These are phyloP conservation scores for Spatula versicolor DNA, from an alignment of 2,797 vertebrate species.

Conservation along the genomic window DNA sequence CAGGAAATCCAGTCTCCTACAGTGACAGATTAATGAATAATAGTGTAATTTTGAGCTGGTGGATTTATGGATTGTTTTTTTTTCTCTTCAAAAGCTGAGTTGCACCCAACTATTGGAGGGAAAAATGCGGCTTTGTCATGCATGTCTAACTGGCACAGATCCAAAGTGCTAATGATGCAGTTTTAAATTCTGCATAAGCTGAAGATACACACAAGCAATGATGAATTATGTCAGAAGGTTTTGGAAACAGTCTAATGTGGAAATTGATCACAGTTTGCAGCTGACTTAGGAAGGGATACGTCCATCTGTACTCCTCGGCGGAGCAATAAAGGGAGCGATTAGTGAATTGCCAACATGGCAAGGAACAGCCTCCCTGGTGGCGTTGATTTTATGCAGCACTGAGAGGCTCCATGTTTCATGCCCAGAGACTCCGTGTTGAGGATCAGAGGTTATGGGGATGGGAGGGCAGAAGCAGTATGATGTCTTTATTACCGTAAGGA, in stretches of 20 bases:
- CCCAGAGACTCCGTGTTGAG: not conserved
- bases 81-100: slow-evolving; percentile 6
- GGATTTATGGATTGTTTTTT: not conserved
- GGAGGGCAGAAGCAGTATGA: slow-evolving; percentile 42
- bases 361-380: slow-evolving; percentile 59
- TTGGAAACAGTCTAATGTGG: not conserved
- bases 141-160: not conserved
- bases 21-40: slow-evolving; percentile 13
- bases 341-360: slow-evolving; percentile 50
- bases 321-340: not conserved
- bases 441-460: slow-evolving; percentile 57
- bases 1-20: slow-evolving; percentile 10
- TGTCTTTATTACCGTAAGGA: slow-evolving; percentile 68
- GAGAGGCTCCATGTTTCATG: slow-evolving; percentile 43
- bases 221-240: not conserved
- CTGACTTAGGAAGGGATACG: not conserved
- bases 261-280: not conserved
- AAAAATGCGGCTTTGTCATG: not conserved
- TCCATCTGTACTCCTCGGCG: not conserved
- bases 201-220: not conserved
- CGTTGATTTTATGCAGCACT: slow-evolving; percentile 43
- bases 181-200: not conserved
- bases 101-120: not conserved
- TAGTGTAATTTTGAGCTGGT: not conserved
- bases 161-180: not conserved